Conservation (phyloP, 2,113 vertebrate genomes). For the Brienomyrus longianalis region DNA sequence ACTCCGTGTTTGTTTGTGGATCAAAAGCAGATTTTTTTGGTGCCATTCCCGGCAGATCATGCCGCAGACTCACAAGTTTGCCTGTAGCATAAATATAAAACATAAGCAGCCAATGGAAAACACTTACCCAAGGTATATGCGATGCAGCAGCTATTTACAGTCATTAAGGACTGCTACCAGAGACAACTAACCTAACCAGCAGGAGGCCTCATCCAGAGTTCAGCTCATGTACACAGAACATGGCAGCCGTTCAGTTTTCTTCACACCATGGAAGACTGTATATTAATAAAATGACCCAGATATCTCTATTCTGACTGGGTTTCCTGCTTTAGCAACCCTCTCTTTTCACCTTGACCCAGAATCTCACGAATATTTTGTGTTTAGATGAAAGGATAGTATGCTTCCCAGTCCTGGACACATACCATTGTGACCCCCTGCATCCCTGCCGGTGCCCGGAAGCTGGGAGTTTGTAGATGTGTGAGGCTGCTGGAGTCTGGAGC, state of each 20-base stretch:
- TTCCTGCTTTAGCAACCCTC: slow-evolving; percentile 25
- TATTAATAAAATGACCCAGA: slow-evolving; percentile 43
- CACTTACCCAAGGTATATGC: background rate
- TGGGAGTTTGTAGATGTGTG: background rate
- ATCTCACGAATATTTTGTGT: slow-evolving; percentile 38
- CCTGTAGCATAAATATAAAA: background rate
- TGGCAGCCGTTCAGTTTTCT: background rate
- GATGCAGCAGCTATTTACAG: background rate
- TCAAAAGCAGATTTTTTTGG: background rate
- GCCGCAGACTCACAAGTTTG: background rate
- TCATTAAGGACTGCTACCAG: background rate
- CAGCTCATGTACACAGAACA: background rate
- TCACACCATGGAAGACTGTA: slow-evolving; percentile 3
- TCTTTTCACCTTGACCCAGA: slow-evolving; percentile 56
- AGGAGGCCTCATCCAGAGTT: background rate
- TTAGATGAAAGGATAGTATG: slow-evolving; percentile 18
- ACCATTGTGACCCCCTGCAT: background rate
- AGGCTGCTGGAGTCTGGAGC: background rate
- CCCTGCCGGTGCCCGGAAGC: too few relatives aligned
- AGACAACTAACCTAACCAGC: background rate
- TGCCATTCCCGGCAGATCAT: background rate
- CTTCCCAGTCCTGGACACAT: background rate
- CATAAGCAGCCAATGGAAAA: background rate
- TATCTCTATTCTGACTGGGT: slow-evolving; percentile 33
- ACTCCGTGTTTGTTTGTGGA: background rate